Evolutionary conservation across 2,888 invertebrate genomes (phyloP).

Genomic region (Orthosia incerta): DNA sequence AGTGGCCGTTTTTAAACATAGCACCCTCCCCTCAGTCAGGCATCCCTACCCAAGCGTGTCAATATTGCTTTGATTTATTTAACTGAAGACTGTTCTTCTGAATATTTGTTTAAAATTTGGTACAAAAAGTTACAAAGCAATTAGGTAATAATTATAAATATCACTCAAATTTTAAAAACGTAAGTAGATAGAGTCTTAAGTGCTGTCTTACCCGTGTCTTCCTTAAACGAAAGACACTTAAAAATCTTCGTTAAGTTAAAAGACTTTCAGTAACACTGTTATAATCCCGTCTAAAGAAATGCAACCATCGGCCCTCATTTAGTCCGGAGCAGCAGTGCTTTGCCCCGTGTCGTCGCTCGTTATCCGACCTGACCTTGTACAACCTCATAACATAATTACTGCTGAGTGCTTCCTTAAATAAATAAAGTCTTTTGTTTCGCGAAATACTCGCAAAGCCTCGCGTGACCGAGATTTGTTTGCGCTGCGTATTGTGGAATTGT

Average conservation of each 20-base stretch:
- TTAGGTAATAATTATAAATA: neutral
- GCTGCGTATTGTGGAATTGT: constrained; percentile 55
- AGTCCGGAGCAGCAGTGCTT: constrained; percentile 24
- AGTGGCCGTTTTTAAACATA: constrained; percentile 37
- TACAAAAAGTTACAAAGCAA: constrained; percentile 16
- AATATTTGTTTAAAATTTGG: constrained; percentile 5
- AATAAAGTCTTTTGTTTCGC: constrained; percentile 81
- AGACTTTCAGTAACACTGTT: constrained; percentile 41
- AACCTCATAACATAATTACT: constrained; percentile 81
- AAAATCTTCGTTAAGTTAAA: constrained; percentile 46
- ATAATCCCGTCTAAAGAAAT: constrained; percentile 46
- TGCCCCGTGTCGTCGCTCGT: constrained; percentile 64
- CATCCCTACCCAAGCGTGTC: constrained; percentile 1
- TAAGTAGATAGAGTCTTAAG: constrained; percentile 37
- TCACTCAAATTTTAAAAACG: constrained; percentile 7
- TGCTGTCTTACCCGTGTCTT: constrained; percentile 32
- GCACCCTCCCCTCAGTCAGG: constrained; percentile 17
- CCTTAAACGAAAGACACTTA: constrained; percentile 44
- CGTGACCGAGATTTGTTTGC: constrained; percentile 71
- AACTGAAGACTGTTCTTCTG: neutral
- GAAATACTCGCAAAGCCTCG: constrained; percentile 70
- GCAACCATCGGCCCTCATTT: constrained; percentile 51
- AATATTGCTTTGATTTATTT: constrained; percentile 44
- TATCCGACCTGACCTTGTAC: constrained; percentile 67
- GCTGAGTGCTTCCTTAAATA: constrained; percentile 81